Evolutionary conservation across 2,113 vertebrate species (phyloP), one percentile per base, ranked within the genome.

Genomic region (Canis aureus): DNA sequence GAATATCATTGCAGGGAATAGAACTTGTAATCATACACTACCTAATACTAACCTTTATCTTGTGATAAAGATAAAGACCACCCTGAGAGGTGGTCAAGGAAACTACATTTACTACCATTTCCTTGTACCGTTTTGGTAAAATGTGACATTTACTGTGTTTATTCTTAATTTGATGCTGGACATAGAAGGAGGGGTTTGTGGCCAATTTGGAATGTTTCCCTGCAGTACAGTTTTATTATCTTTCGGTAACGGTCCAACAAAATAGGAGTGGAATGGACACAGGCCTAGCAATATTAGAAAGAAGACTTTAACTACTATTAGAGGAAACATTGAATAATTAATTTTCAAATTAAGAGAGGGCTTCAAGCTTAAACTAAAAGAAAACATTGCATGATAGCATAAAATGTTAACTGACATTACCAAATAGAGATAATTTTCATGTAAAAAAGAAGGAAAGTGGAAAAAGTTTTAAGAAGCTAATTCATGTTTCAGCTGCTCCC

Each of bases 181-280:
- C 32, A 19, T 55, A 0, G 4, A 15, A 1, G 29, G 32, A 19
- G 8, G 3, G 25, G 22, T 0, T 10, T 35, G 23, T 38, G 19
- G 11, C 67, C 27, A 81, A 22, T 69, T 51, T 90, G 17, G 8
- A 79, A 57, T 3, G 64, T 32, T 49, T 93, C 1, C 4, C 13
- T 49, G 22, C 3, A 51, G 2, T 2, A 78, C 3, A 62, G 8
- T 29, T 88, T 69, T 59, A 69, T 53, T 38, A 2, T 22, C 11
- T 74, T 49, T 82, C 10, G n/a, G 10, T 15, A 8, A 38, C 17
- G 8, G 11, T 60, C 17, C 2, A 8, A 88, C 38, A 23, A 35
- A 10, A 27, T 55, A 12, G 29, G n/a, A 32, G 11, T 23, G 32
- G 29, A 91, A 55, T 38, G 9, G 17, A 29, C 3, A 78, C 22